These are phyloP conservation scores for Lepidurus apus DNA, from an alignment of 1,140 invertebrate genomes.

Conservation along the genomic window DNA sequence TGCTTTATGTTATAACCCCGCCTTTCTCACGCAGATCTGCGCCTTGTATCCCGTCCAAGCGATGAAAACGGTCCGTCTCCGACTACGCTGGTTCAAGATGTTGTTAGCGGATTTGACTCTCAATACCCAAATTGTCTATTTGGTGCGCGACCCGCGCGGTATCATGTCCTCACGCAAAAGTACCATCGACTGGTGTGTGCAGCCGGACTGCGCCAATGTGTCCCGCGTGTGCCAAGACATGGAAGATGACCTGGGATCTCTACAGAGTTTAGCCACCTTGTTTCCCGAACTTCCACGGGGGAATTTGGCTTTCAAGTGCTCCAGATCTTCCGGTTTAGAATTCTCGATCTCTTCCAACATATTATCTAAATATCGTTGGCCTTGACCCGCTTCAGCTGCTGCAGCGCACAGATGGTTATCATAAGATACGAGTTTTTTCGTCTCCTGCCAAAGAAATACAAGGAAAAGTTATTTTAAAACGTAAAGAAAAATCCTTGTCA, in stretches of 20 bases:
- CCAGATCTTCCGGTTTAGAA: constrained; percentile 43
- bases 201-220: constrained; percentile 19
- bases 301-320: constrained; percentile 43
- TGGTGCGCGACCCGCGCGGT: neutral
- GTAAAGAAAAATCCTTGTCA: constrained; percentile 26
- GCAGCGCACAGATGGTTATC: constrained; percentile 55
- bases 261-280: neutral
- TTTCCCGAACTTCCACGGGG: constrained; percentile 47
- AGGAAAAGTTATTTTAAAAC: neutral
- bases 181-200: constrained; percentile 6
- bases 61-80: constrained; percentile 24
- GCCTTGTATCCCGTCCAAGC: constrained; percentile 20
- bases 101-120: neutral
- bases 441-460: constrained; percentile 38
- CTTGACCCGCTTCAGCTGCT: constrained; percentile 39
- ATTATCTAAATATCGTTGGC: constrained; percentile 49
- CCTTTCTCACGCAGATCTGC: constrained; percentile 19
- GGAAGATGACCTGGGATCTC: constrained; percentile 23
- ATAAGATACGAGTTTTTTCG: constrained; percentile 52
- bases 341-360: constrained; percentile 49
- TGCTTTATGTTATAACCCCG: constrained; percentile 23
- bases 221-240: neutral
- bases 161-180: constrained; percentile 7
- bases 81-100: constrained; percentile 11
- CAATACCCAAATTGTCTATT: neutral